These are phyloP conservation scores for Takifugu bimaculatus DNA, from an alignment of 2,113 vertebrate species.

Conservation along the genomic window DNA sequence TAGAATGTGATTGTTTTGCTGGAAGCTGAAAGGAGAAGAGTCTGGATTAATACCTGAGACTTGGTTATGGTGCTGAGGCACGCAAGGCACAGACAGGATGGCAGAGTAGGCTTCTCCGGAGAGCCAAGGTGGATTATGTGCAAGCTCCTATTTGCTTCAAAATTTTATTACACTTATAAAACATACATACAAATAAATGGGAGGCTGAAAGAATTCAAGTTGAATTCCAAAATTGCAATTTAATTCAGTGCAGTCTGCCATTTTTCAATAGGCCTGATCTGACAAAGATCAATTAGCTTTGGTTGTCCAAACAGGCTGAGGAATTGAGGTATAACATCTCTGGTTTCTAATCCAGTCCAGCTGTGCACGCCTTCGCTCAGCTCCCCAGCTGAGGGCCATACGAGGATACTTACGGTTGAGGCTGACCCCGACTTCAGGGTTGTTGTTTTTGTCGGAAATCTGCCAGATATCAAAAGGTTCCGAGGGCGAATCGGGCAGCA, in stretches of 20 bases:
- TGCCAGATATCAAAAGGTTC: conserved; percentile 98
- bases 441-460: conserved; percentile 91
- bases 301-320: not conserved
- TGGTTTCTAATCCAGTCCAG: conserved; percentile 15
- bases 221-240: no score
- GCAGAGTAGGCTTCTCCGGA: not conserved
- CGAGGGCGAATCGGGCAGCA: conserved; percentile 84
- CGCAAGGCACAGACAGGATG: conserved; percentile 30
- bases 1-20: conserved; percentile 94
- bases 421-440: conserved; percentile 91
- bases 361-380: conserved; percentile 16
- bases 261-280: not conserved
- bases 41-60: conserved; percentile 52
- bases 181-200: not conserved
- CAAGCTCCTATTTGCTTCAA: conserved; percentile 9
- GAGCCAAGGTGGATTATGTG: conserved; percentile 27
- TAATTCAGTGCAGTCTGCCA: no score
- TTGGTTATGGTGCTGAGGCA: conserved; percentile 36
- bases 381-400: conserved; percentile 14
- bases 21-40: conserved; percentile 78
- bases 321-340: not conserved
- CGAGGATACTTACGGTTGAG: conserved; percentile 86
- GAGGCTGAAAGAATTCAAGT: no score
- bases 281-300: not conserved
- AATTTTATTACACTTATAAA: conserved; percentile 12